phyloP scores from a whole-genome alignment of 2,113 vertebrate genomes.

The Alethe castanea region DNA sequence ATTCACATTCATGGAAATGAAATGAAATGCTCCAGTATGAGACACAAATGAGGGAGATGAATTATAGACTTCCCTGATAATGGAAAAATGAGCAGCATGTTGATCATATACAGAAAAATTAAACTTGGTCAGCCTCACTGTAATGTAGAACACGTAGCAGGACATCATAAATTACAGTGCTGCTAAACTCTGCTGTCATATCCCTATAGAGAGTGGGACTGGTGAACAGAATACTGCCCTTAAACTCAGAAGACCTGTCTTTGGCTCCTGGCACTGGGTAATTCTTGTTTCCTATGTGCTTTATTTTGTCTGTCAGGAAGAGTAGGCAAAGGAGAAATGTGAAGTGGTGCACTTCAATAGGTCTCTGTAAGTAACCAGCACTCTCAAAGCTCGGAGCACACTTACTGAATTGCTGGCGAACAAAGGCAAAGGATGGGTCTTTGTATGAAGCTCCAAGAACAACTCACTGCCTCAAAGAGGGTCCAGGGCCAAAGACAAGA shows the following conservation, averaged over 20 bases:
- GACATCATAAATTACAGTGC: conserved; percentile 15
- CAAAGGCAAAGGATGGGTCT: too few relatives aligned
- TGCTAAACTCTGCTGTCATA: conserved; percentile 1
- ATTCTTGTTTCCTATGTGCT: not conserved
- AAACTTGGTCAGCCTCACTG: not conserved
- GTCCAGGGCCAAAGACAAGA: too few relatives aligned
- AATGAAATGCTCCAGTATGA: conserved; percentile 1
- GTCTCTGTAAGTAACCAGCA: too few relatives aligned
- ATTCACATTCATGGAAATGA: conserved; percentile 43
- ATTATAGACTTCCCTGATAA: conserved; percentile 25
- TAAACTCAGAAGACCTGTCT: not conserved
- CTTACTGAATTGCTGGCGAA: too few relatives aligned
- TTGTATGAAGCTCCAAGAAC: too few relatives aligned
- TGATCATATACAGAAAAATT: conserved; percentile 30
- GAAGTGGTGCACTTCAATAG: too few relatives aligned
- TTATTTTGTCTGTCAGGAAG: not conserved
- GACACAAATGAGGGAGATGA: conserved; percentile 18
- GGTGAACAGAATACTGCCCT: not conserved
- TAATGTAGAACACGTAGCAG: not conserved
- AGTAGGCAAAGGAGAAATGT: not conserved
- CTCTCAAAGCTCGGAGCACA: too few relatives aligned
- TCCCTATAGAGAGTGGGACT: not conserved
- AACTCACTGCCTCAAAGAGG: too few relatives aligned
- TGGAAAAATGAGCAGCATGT: conserved; percentile 25
- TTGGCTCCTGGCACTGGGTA: not conserved